Evolutionary conservation across 1,140 invertebrate species (phyloP), one percentile per base, ranked within the genome.

Genomic region (Drosophila neocordata): DNA sequence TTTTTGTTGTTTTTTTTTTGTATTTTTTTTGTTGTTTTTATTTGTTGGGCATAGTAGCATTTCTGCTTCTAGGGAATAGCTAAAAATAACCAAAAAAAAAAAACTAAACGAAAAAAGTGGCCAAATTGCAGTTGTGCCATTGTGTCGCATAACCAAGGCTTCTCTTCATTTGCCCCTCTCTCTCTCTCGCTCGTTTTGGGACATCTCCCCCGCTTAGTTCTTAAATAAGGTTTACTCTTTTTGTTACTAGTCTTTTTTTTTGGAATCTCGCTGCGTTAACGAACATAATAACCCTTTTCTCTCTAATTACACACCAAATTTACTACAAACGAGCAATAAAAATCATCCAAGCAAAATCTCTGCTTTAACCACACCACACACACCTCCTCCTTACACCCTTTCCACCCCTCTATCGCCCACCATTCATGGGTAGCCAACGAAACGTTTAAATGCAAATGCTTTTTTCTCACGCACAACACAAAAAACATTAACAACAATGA

Each of bases 401-500:
- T 0, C 48, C 15, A 4, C 58, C 24, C 24, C 24, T 24, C 24
- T 24, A 13, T 41, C 12, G 27, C 31, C n/a, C 12, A 5, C 18
- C 31, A 18, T 37, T 37, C 15, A n/a, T 52, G 2, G 5, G 13
- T 31, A 13, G 8, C 41, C 13, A 13, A 20, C 41, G 41, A 48
- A 35, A 48, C 62, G 70, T 65, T 84, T 73, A 80, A 85, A 84
- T 84, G 81, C 81, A 84, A 84, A 84, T 84, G 81, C 81, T 84
- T 81, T 84, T 83, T 81, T 85, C 81, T 77, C 81, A 80, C 82
- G 78, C 81, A 84, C 75, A 79, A 69, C 72, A 75, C 64, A 84
- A 77, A 84, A 84, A 84, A 85, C 80, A 84, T 84, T 80, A 85
- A 84, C 81, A 84, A 84, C 81, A 84, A 84, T 84, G 81, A 84